Base-by-base conservation (phyloP, 2,888 invertebrate genomes). In the Pristionchus maxplancki region DNA sequence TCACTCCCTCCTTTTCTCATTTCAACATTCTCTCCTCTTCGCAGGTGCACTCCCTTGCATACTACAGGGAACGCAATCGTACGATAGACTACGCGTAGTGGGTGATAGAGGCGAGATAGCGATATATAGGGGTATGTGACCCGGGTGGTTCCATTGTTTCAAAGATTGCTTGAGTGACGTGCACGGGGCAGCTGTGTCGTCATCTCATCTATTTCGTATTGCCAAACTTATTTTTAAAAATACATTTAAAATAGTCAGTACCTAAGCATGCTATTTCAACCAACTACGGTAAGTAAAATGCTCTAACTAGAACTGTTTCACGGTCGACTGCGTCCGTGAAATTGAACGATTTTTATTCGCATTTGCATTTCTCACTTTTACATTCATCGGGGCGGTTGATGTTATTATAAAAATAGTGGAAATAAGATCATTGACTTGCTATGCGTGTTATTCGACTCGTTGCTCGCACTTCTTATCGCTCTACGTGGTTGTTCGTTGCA, bases 11-110 rank as follows among this genome's bases (percentile, higher is more conserved):
- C 83, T 31, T 50, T 81, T 9, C 83, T 83, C 83, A 58, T 53
- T 62, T 83, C 83, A 37, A 62, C 83, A 58, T 37, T 58, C 37
- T 13, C 82, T n/a, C 20, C 82, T 48, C n/a, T 48, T 15, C 48
- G 0, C 81, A 20, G 78, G 50, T 82, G 58, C 62, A 62, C 58
- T 53, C 20, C 44, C 37, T 15, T 50, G 58, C 62, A 62, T 50
- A 58, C 83, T 83, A 37, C 83, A 78, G n/a, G n/a, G 78, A 28
- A 48, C 78, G 48, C n/a, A 28, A 44, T 28, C 28, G 78, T 78
- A 78, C 28, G 78, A 78, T 78, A 78, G 78, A 78, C 78, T 78
- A 78, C 78, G 78, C 44, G 40, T 28, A 78, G 67, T 67, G 67
- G 67, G 67, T 31, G 67, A 67, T 44, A 44, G 28, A 11, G 78